Evolutionary conservation across 2,888 invertebrate species (phyloP).

Genomic region (Zele albiditarsus): DNA sequence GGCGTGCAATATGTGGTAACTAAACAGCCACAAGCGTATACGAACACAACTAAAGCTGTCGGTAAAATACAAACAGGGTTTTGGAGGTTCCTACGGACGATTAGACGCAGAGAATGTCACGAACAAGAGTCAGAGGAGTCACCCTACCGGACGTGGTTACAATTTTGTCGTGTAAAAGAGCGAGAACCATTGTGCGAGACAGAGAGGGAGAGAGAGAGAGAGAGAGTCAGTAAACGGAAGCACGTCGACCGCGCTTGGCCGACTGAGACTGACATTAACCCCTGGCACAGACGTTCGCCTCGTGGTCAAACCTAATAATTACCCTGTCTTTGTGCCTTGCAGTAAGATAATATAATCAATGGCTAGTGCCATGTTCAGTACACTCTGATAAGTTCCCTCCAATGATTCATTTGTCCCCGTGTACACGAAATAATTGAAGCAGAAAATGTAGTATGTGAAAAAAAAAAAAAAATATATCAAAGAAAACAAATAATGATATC

Average conservation of each 20-base stretch:
- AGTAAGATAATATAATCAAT: conserved; percentile 22
- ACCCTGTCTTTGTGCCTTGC: conserved; percentile 2
- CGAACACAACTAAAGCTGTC: conserved; percentile 8
- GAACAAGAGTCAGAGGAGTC: conserved; percentile 35
- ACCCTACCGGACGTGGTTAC: conserved; percentile 6
- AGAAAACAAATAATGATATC: background rate
- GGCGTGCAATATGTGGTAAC: background rate
- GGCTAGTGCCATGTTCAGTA: background rate
- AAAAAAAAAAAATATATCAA: too few species aligned
- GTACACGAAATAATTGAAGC: background rate
- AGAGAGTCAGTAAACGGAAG: background rate
- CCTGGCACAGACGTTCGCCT: conserved; percentile 2
- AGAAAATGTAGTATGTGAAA: background rate
- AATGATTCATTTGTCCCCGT: background rate
- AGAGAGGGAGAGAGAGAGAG: background rate
- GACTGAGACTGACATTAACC: conserved; percentile 32
- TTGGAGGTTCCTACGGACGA: conserved; percentile 41
- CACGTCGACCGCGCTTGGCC: conserved; percentile 1
- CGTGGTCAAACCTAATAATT: conserved; percentile 22
- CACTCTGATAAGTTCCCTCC: background rate
- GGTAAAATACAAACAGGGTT: conserved; percentile 28
- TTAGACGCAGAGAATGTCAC: conserved; percentile 45
- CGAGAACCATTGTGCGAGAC: conserved; percentile 4
- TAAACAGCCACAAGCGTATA: background rate
- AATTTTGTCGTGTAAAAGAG: conserved; percentile 20